Conservation (phyloP, 2,797 vertebrate species). For the Aplochiton taeniatus region DNA sequence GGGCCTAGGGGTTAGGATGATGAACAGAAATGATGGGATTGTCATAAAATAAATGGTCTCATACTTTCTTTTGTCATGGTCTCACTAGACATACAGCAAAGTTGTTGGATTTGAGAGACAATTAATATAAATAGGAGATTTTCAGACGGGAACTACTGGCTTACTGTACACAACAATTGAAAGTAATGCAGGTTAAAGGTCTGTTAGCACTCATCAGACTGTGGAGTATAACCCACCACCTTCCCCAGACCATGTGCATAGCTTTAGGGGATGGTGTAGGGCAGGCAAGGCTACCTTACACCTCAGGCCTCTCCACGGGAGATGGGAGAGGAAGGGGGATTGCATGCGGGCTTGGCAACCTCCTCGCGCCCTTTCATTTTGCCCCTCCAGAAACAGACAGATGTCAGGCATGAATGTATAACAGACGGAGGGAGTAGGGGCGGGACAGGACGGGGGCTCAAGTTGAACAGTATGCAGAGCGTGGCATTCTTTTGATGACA, state of each 20-base stretch:
- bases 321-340: constrained; percentile 34
- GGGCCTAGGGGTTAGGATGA: constrained; percentile 37
- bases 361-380: constrained; percentile 56
- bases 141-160: too few relatives aligned
- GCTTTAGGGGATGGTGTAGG: constrained; percentile 35
- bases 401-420: constrained; percentile 74
- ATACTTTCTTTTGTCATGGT: not conserved
- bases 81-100: not conserved
- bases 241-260: constrained; percentile 47
- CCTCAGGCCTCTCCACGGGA: constrained; percentile 7
- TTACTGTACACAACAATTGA: too few relatives aligned
- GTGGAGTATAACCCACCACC: not conserved
- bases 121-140: too few relatives aligned
- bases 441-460: constrained; percentile 45
- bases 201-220: too few relatives aligned
- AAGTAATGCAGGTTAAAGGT: too few relatives aligned
- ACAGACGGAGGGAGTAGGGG: constrained; percentile 56
- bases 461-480: constrained; percentile 65
- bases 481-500: constrained; percentile 46
- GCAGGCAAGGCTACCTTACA: constrained; percentile 38
- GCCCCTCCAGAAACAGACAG: constrained; percentile 69
- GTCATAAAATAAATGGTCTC: too few relatives aligned
- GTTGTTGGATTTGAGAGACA: too few relatives aligned
- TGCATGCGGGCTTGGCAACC: constrained; percentile 43
- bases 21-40: constrained; percentile 10